A percentile compares a stretch with the other conserved stretches of the same genome.
These are phyloP conservation scores for Hipparchia sbordonii DNA, from an alignment of 2,888 invertebrate genomes.

Conservation along the genomic window DNA sequence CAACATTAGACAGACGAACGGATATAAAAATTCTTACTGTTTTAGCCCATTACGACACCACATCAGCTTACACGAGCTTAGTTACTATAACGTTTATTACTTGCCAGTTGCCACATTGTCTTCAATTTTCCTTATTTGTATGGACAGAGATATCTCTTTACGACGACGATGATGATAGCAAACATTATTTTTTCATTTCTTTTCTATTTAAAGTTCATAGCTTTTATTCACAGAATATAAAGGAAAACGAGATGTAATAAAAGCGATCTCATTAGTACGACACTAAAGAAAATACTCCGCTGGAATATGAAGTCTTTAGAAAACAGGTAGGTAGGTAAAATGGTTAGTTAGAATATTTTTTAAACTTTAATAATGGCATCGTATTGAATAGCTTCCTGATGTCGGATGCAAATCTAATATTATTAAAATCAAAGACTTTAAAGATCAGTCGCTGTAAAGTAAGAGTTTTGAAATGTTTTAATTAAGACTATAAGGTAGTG, in stretches of 20 bases:
- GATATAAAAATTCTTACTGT: too few species aligned
- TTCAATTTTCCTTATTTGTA: too few species aligned
- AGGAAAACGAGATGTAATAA: conserved; percentile 23
- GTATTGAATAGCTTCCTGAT: not conserved
- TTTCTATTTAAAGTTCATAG: not conserved
- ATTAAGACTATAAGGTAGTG: too few species aligned
- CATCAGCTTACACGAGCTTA: too few species aligned
- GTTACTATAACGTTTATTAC: too few species aligned
- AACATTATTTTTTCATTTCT: not conserved
- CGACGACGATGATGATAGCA: not conserved
- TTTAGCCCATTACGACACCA: too few species aligned
- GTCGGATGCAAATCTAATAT: too few species aligned
- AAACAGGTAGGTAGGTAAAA: conserved; percentile 2
- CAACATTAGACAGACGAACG: too few species aligned
- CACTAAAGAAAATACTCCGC: conserved; percentile 26
- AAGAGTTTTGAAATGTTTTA: too few species aligned
- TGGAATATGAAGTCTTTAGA: conserved; percentile 18
- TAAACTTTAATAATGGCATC: conserved; percentile 3
- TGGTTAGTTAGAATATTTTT: not conserved
- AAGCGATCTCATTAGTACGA: conserved; percentile 46
- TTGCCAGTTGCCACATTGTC: too few species aligned
- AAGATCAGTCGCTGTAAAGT: too few species aligned
- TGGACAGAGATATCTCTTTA: not conserved
- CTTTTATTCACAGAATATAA: conserved; percentile 7
- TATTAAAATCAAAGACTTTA: too few species aligned